Percentiles rank a stretch among this genome's conserved stretches.
These are phyloP conservation scores for Bathybates hornii DNA, from an alignment of 2,113 vertebrate genomes.

Conservation along the genomic window DNA sequence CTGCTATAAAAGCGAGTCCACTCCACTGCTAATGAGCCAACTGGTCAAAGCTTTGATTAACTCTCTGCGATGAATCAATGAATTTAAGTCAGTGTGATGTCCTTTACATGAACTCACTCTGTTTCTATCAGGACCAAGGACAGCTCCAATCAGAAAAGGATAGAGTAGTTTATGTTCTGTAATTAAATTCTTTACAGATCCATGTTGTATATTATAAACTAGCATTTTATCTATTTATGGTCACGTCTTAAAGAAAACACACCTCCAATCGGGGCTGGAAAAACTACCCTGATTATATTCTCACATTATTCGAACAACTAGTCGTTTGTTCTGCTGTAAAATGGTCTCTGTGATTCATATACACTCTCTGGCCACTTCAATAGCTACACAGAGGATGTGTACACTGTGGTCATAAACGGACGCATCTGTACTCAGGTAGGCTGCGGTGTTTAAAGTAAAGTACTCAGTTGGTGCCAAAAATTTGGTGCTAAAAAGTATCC, in stretches of 20 bases:
- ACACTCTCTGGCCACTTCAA: neutral
- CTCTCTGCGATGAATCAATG: neutral
- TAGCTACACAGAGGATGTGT: neutral
- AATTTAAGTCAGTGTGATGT: neutral
- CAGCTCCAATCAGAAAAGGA: conserved; percentile 4
- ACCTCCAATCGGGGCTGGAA: neutral
- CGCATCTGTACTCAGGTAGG: neutral
- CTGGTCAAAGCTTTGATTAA: neutral
- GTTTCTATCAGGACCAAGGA: conserved; percentile 13
- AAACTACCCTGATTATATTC: neutral
- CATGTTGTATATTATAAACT: neutral
- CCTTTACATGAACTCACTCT: no score
- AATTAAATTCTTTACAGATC: neutral
- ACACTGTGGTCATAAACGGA: neutral
- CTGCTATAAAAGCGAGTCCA: neutral
- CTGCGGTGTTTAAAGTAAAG: neutral
- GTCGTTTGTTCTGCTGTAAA: neutral
- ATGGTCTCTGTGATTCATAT: neutral
- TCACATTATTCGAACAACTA: neutral
- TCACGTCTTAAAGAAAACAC: neutral
- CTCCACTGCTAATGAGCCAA: neutral
- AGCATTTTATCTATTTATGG: neutral
- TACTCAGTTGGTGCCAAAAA: neutral
- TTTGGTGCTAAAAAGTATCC: neutral
- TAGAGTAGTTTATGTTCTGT: neutral